Evolutionary conservation across 2,888 invertebrate genomes (phyloP), one percentile per base, ranked within the genome.

Genomic region (Rhingia rostrata): DNA sequence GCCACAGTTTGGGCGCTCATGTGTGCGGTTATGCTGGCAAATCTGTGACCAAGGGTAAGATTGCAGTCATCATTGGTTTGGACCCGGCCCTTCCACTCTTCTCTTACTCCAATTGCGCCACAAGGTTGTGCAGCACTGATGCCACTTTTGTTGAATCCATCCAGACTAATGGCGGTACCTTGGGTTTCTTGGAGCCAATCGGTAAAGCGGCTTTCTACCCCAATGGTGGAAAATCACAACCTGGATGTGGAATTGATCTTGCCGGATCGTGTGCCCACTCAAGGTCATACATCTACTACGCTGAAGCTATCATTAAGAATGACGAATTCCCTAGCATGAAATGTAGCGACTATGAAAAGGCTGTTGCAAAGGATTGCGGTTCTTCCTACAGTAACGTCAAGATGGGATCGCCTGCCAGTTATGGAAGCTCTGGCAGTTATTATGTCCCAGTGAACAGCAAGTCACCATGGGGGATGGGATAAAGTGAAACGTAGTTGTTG

Each of bases 1-100:
- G 93, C 0, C 93, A 94, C 81, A 93, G 93, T 86, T 90, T 94
- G 70, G 94, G 94, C 4, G 93, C 93, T 6, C 93, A 93, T 88
- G 93, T 93, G 6, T 92, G 93, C 54, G 93, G 94, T 2, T 92
- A 92, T 82, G 92, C 94, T 47, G 93, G 93, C 0, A 93, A 93
- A 70, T 92, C 92, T 87, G 92, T 92, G 0, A 92, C 91, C 75
- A 88, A 91, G 88, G 94, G 93, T 61, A 92, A 92, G 14, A 91
- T 93, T 33, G 92, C 93, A 81, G 92, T 92, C 1, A 93, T 93
- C 47, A 92, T 93, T 84, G 93, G 87, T 37, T 73, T 89, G 35
- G 88, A 88, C 63, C 87, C 88, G 9, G 88, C 88, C 1, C 66
- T 86, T 4, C 88, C 89, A n/a, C 81, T 88, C 32, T 89, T 86